Conservation (phyloP, 1,140 invertebrate species). For the Polyergus mexicanus region DNA sequence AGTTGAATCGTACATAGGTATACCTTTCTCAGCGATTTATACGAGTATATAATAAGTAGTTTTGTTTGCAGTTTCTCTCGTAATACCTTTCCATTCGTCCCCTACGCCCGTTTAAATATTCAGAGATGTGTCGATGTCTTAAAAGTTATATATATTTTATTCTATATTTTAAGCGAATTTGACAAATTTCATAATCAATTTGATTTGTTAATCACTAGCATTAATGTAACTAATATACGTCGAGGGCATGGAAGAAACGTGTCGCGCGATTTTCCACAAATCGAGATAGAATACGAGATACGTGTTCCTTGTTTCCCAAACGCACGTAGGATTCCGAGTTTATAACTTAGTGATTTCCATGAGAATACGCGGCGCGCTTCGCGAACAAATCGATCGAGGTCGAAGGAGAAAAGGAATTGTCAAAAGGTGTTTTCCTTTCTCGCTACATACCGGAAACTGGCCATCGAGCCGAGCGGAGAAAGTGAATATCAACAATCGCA, state of each 20-base stretch:
- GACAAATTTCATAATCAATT: background rate
- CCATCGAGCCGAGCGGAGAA: background rate
- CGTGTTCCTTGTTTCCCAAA: background rate
- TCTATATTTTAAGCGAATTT: background rate
- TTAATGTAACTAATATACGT: background rate
- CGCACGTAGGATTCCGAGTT: background rate
- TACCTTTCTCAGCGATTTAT: background rate
- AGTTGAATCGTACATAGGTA: background rate
- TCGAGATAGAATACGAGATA: background rate
- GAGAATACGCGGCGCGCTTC: constrained; percentile 19
- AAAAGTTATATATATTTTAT: background rate
- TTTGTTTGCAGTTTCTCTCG: background rate
- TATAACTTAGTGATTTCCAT: constrained; percentile 5
- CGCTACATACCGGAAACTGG: background rate
- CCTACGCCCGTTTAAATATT: background rate
- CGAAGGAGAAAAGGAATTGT: constrained; percentile 70
- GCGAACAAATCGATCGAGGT: constrained; percentile 74
- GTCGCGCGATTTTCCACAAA: background rate
- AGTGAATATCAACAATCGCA: constrained; percentile 25
- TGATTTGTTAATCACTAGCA: background rate
- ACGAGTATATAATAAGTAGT: background rate
- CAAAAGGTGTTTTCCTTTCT: constrained; percentile 71
- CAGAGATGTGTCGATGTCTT: background rate
- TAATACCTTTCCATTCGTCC: background rate
- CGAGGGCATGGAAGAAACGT: background rate